Evolutionary conservation across 2,888 invertebrate genomes (phyloP).

Genomic region (Schizaphis graminum): DNA sequence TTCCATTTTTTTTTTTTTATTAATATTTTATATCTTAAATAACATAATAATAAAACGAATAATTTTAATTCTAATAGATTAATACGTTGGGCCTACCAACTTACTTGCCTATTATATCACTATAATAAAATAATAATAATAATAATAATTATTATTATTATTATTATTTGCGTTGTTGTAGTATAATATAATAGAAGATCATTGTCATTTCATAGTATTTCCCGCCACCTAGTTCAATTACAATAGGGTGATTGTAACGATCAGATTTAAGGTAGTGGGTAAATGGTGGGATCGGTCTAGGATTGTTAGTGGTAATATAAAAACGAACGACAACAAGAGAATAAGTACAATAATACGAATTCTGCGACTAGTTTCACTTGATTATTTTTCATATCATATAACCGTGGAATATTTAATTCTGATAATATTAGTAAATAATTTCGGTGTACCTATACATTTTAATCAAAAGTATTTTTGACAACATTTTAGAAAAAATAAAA

Average conservation of each 20-base stretch:
- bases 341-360: constrained; percentile 17
- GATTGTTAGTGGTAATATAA: constrained; percentile 51
- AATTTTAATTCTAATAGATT: constrained; percentile 7
- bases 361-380: constrained; percentile 7
- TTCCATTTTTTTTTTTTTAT: not conserved
- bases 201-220: constrained; percentile 42
- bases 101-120: not conserved
- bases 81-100: not conserved
- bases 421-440: not conserved
- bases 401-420: not conserved
- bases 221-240: constrained; percentile 21
- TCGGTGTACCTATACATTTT: not conserved
- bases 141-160: not conserved
- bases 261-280: constrained; percentile 3
- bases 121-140: not conserved
- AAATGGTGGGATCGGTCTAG: constrained; percentile 29
- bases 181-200: constrained; percentile 20
- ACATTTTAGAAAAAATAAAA: not conserved
- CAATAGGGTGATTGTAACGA: constrained; percentile 45
- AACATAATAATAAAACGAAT: constrained; percentile 15
- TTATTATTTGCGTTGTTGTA: constrained; percentile 11
- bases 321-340: constrained; percentile 29
- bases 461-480: not conserved
- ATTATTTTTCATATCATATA: constrained; percentile 31
- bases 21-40: not conserved